These are phyloP conservation scores for Neoseiulus cucumeris DNA, from an alignment of 1,140 invertebrate genomes.

Conservation along the genomic window DNA sequence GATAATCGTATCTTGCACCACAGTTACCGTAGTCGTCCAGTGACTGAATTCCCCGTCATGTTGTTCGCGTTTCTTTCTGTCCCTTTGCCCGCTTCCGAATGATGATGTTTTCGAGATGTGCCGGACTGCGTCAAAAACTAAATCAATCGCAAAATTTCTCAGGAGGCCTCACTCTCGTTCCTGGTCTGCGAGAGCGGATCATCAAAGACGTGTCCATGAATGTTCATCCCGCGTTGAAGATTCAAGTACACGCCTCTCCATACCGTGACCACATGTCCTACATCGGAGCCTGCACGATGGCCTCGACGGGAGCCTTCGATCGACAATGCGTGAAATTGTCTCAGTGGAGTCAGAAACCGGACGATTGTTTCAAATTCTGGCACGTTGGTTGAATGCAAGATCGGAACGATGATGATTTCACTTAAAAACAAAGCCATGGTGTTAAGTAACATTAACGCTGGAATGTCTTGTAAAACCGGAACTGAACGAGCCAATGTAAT, in stretches of 20 bases:
- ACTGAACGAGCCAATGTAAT: no score
- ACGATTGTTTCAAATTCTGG: constrained; percentile 23
- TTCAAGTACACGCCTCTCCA: constrained; percentile 36
- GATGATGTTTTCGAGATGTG: background rate
- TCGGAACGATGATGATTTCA: no score
- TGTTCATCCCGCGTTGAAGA: constrained; percentile 34
- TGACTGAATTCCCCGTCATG: no score
- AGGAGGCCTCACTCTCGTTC: constrained; percentile 38
- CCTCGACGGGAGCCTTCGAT: constrained; percentile 33
- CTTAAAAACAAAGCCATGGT: no score
- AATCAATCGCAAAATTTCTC: constrained; percentile 4
- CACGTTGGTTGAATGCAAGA: constrained; percentile 15
- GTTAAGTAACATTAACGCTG: no score
- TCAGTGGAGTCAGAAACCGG: constrained; percentile 23
- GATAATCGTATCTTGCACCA: no score
- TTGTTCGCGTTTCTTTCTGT: no score
- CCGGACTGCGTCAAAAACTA: background rate
- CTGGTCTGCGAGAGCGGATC: constrained; percentile 39
- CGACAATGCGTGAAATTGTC: constrained; percentile 30
- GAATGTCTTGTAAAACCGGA: no score
- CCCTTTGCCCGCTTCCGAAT: no score
- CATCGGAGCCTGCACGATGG: constrained; percentile 37
- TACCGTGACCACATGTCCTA: constrained; percentile 40
- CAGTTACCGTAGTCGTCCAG: background rate
- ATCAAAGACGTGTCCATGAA: constrained; percentile 36